Conservation (phyloP, 2,113 vertebrate species). For the Carlito syrichta region DNA sequence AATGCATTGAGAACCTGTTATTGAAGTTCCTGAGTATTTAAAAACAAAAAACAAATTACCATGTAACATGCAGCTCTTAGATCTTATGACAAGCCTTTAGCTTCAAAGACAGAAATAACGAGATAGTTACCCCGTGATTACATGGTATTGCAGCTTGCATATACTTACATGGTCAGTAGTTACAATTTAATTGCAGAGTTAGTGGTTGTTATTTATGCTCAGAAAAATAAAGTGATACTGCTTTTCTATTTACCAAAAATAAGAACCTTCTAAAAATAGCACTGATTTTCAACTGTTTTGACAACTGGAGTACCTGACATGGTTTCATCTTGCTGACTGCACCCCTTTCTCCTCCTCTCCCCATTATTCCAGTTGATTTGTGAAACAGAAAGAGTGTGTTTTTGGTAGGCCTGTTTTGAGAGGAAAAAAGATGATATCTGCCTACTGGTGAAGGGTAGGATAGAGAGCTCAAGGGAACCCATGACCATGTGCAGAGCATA, state of each 20-base stretch:
- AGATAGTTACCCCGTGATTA: constrained; percentile 62
- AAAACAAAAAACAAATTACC: constrained; percentile 57
- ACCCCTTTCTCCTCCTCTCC: not conserved
- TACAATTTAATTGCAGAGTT: constrained; percentile 73
- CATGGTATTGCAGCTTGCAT: constrained; percentile 36
- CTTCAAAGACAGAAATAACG: constrained; percentile 56
- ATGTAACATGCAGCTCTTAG: constrained; percentile 60
- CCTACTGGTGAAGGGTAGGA: not conserved
- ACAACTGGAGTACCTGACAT: not conserved
- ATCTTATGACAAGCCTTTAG: constrained; percentile 69
- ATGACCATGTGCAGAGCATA: not conserved
- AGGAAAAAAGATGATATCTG: not conserved
- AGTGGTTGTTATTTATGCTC: constrained; percentile 52
- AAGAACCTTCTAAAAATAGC: constrained; percentile 58
- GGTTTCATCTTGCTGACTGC: not conserved
- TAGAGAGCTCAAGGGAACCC: constrained; percentile 5
- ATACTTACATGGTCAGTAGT: constrained; percentile 67
- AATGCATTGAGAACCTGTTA: constrained; percentile 45
- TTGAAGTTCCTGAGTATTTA: constrained; percentile 62
- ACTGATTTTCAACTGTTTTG: constrained; percentile 51
- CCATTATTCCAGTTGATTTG: constrained; percentile 14
- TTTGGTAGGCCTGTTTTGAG: not conserved
- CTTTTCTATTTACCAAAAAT: constrained; percentile 55
- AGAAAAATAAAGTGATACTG: constrained; percentile 54
- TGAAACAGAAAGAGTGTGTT: not conserved